Base-by-base conservation (phyloP, 2,113 vertebrate species). In the Chaetorhynchus papuensis region DNA sequence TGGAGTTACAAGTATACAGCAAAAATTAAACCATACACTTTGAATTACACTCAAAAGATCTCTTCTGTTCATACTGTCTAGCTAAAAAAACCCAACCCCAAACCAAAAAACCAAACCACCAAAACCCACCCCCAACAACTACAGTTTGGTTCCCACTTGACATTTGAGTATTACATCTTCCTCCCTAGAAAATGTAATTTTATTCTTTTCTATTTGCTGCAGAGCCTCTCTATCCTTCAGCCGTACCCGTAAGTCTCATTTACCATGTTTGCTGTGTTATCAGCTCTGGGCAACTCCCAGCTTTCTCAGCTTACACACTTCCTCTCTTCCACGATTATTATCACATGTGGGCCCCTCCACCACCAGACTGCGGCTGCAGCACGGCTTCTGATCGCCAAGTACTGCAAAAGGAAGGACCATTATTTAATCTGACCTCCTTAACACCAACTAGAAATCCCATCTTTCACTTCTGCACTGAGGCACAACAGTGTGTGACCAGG, bases 171-270 rank as follows among this genome's bases (percentile, higher is more conserved):
- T 41, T 57, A 21, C 5, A 28, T 24, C 31, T 57, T 56, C 42
- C 17, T 70, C 35, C 14, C 9, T n/a, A 7, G 12, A 61, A 91
- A 74, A 70, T 0, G 1, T 4, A 70, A 20, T 31, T 57, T 89
- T 61, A 44, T 47, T 45, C 14, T 72, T 87, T 64, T 37, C 22
- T 35, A 9, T 50, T 65, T 66, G 28, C 37, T 81, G 39, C n/a
- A 59, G n/a, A 89, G 26, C 37, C 5, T 1, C 45, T 74, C n/a
- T 26, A 2, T n/a, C 37, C 33, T 77, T 66, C 47, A 93, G 47
- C 61, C 8, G 4, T 42, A 47, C 26, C 3, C 1, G 0, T 7
- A 57, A 37, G 18, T 11, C 9, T 50, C 37, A 37, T 60, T 65
- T 33, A 50, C 33, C 24, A 13, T 1, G 15, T 15, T 18, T 31